Base-by-base conservation (phyloP, 2,113 vertebrate species). In the Rallus limicola region DNA sequence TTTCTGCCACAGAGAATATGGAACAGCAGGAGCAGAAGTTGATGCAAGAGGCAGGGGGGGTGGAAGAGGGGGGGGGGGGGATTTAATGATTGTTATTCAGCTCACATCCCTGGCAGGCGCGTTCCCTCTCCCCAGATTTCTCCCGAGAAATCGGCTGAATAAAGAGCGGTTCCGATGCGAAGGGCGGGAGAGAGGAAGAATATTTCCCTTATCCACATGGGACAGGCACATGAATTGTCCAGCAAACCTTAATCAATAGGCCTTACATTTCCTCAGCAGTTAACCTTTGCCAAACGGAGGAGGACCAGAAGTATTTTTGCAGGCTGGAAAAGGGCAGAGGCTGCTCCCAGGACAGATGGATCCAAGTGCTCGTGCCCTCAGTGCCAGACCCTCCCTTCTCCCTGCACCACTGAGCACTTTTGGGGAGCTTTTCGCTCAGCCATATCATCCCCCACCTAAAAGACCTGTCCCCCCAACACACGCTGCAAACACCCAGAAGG, bases 61-160 rank as follows among this genome's bases (percentile, higher is more conserved):
- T 7, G 36, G 36, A 36, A 9, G 36, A 9, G 36, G 36, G 36
- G 36, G 36, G 36, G 36, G 36, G 36, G 60, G 83, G 92, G 82
- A 40, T 79, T 85, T 87, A 6, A 25, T 4, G 13, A 96, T 97
- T 97, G 89, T 94, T 97, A 97, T 97, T 96, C 96, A 69, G 75
- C 87, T 97, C 96, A 96, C 93, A 93, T 95, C 91, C 46, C 74
- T 20, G 31, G 62, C 84, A 97, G 67, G 75, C 95, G 72, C 77
- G 31, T 33, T 97, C 93, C 82, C 77, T 94, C 77, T 90, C 76
- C 86, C 90, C 89, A 65, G 89, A 96, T 97, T 96, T 95, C 96
- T 97, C 95, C 79, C 20, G 97, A 97, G 96, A 69, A 94, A 97
- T 95, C 13, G 69, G 16, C 65, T 86, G 96, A 96, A 96, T 96